Base-by-base conservation (phyloP, 2,888 invertebrate genomes). In the Polymixis lichenea region DNA sequence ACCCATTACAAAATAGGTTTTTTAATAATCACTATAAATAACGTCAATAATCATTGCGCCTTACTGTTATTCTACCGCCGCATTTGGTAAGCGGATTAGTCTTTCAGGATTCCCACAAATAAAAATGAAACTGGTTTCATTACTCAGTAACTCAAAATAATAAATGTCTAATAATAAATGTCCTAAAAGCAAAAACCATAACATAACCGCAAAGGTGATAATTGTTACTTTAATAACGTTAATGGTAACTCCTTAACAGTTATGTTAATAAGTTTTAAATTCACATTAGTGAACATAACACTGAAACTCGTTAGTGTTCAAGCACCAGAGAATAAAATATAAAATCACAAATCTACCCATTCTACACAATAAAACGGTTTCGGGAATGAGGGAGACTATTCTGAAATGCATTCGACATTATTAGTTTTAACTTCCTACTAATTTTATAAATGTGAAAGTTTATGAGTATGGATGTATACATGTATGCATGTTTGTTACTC, bases 301-400 rank as follows among this genome's bases (percentile, higher is more conserved):
- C 80, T 78, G 53, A 64, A 84, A 86, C 90, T 92, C 91, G 91
- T 93, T 93, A 92, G 89, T 87, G 85, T 89, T 88, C 74, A 74
- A 82, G 82, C 71, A 77, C 76, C 43, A 82, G 77, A 86, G 86
- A 87, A 85, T 88, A 89, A 90, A 89, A 89, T 89, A 89, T 90
- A 90, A 89, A 87, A 89, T 88, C 87, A 87, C 89, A 88, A 88
- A 89, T 86, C 83, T 89, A 78, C 85, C 75, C 74, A 86, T 88
- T 86, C 85, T 79, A 87, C 87, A 89, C 90, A 89, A 91, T 91
- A 91, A 91, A 92, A 88, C 78, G 78, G 73, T 81, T 70, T 77
- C 11, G 62, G 49, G 64, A 77, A 65, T 70, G 51, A 70, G 61
- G 79, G 83, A 75, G 86, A 72, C 65, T 90, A 92, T 91, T 88